These are phyloP conservation scores for Hippoglossus stenolepis DNA, from an alignment of 2,113 vertebrate species.

Conservation along the genomic window DNA sequence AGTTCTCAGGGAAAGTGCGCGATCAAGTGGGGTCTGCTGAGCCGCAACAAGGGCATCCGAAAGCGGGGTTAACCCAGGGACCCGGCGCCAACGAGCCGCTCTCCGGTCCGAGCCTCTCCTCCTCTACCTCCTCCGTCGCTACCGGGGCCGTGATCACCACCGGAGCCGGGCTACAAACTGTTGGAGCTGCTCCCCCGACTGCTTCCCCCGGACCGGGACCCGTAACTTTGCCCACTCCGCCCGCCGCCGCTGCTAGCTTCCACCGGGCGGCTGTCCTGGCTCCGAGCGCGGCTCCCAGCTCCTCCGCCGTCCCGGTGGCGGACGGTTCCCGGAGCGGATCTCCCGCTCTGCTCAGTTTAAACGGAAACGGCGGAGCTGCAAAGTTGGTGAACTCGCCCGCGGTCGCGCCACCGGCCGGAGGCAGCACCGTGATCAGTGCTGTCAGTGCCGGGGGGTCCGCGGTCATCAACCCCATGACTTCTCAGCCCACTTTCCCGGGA, in stretches of 20 bases:
- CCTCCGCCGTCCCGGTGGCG: conserved; percentile 22
- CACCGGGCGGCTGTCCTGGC: conserved; percentile 64
- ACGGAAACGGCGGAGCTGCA: conserved; percentile 72
- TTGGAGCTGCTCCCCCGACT: conserved; percentile 61
- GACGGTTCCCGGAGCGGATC: conserved; percentile 54
- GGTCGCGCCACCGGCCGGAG: conserved; percentile 22
- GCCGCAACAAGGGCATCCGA: conserved; percentile 83
- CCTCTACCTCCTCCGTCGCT: conserved; percentile 64
- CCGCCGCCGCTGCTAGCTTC: conserved; percentile 61
- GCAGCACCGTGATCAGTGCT: conserved; percentile 49
- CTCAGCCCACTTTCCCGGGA: conserved; percentile 56
- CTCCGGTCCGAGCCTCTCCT: conserved; percentile 55
- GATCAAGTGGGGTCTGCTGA: conserved; percentile 74
- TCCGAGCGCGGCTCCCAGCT: conserved; percentile 48
- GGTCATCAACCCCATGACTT: conserved; percentile 49
- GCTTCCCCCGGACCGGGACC: conserved; percentile 70
- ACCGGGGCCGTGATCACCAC: conserved; percentile 65
- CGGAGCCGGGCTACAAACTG: conserved; percentile 69
- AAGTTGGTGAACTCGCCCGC: conserved; percentile 68
- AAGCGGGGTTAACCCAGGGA: conserved; percentile 71
- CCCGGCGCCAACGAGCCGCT: conserved; percentile 63
- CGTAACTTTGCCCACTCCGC: conserved; percentile 71
- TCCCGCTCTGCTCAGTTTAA: conserved; percentile 72
- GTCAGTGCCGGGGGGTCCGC: conserved; percentile 50
- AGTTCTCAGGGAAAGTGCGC: conserved; percentile 82